A percentile compares a stretch with the other conserved stretches of the same genome.
Evolutionary conservation across 2,113 vertebrate genomes (phyloP).

Genomic region (Melospiza melodia): DNA sequence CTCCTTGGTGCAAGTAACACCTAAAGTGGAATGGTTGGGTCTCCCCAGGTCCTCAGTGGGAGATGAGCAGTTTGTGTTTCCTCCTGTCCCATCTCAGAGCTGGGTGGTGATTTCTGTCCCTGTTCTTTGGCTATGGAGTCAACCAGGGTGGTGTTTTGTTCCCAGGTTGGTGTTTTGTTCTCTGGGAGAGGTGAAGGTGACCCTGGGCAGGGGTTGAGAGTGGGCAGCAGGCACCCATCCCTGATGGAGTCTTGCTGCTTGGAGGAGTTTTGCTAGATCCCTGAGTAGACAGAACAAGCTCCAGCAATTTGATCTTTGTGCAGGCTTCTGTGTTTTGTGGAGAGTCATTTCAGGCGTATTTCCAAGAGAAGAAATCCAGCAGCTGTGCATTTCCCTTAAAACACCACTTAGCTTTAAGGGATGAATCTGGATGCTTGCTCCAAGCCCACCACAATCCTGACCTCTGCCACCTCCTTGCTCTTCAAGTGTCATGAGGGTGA

Average conservation of each 20-base stretch:
- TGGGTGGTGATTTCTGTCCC: neutral
- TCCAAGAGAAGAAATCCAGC: neutral
- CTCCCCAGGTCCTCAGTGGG: rapidly evolving
- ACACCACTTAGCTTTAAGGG: neutral
- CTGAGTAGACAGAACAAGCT: neutral
- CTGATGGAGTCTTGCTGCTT: neutral
- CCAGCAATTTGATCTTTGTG: neutral
- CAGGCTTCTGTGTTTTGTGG: neutral
- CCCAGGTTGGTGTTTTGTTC: rapidly evolving
- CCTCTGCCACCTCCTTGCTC: neutral
- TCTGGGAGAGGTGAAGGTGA: neutral
- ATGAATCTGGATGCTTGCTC: neutral
- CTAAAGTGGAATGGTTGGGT: neutral
- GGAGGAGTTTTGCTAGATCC: neutral
- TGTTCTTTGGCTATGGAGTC: neutral
- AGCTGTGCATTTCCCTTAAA: neutral
- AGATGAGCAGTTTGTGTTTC: neutral
- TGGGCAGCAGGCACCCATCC: neutral
- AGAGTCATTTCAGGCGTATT: neutral
- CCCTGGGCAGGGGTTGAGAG: rapidly evolving
- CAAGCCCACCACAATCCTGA: neutral
- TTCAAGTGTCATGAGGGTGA: neutral
- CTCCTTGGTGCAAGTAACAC: neutral
- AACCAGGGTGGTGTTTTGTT: neutral
- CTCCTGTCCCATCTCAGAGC: neutral